Base-by-base conservation (phyloP, 2,888 invertebrate species). In the Drosophila formosana region DNA sequence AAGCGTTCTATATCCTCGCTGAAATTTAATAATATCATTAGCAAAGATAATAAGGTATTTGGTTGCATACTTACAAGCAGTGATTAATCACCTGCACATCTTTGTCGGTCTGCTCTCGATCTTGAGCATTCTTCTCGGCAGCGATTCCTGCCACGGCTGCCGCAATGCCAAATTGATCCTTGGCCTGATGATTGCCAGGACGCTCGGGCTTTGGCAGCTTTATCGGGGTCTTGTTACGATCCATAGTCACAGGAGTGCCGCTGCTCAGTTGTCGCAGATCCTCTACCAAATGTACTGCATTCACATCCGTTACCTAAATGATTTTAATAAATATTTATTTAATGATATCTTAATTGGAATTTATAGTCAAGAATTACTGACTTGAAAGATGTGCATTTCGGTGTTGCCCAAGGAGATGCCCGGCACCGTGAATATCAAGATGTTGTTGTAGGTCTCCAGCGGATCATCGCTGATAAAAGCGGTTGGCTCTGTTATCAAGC, bases 1-100 rank as follows among this genome's bases (percentile, higher is more conserved):
- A 99, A 99, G 91, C 98, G 97, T 93, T 99, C 99, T 87, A 99
- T 99, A 93, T 99, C 99, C 93, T 99, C 99, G 93, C 76, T 76
- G n/a, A 8, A 18, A 32, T 9, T 4, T 4, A 23, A 0, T 9
- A 7, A 1, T 3, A 18, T 49, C 18, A 4, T 46, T 7, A 47
- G 28, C 1, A 23, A 23, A 1, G 1, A 23, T 26, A 1, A 2
- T 3, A 7, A 39, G 5, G 2, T 28, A 2, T 4, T 2, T 28
- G 3, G 9, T 9, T 11, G 23, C 8, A 3, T 6, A 75, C 75
- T 25, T 75, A 76, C 76, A 99, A 99, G 92, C 99, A 99, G 89
- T 97, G 97, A 92, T 98, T 98, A 69, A 99, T 93, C 85, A 99
- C 97, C 57, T 97, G 96, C 73, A 99, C 98, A 93, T 99, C 98